phyloP scores from a whole-genome alignment of 2,888 invertebrate genomes.

The Apodemia duryi region DNA sequence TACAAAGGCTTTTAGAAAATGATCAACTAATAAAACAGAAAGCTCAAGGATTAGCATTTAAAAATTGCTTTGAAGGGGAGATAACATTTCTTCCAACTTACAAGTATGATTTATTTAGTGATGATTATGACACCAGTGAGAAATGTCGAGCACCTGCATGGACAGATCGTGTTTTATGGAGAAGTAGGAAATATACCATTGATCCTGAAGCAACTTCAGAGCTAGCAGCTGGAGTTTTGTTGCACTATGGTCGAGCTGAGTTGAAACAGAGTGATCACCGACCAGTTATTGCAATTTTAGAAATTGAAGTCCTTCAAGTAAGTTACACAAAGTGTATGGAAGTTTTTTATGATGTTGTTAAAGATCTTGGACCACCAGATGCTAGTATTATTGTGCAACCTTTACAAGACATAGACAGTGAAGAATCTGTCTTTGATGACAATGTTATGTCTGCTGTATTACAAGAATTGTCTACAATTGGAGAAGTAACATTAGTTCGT shows the following conservation, averaged over 20 bases:
- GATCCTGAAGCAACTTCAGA: constrained; percentile 83
- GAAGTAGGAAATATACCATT: constrained; percentile 85
- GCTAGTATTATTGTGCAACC: constrained; percentile 90
- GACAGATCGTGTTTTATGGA: constrained; percentile 99
- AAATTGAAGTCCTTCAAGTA: constrained; percentile 91
- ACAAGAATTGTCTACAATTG: constrained; percentile 89
- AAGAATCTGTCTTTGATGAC: constrained; percentile 87
- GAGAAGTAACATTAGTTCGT: constrained; percentile 93
- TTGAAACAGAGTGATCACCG: constrained; percentile 98
- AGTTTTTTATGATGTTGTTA: constrained; percentile 91
- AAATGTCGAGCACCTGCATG: constrained; percentile 98
- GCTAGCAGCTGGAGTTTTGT: constrained; percentile 87
- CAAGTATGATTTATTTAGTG: constrained; percentile 98
- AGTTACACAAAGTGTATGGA: constrained; percentile 86
- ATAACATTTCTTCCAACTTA: constrained; percentile 97
- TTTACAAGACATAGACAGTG: constrained; percentile 53
- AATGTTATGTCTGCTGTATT: constrained; percentile 88
- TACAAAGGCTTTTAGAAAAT: constrained; percentile 86
- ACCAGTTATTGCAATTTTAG: constrained; percentile 95
- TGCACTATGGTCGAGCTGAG: constrained; percentile 96
- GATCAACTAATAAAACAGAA: constrained; percentile 94
- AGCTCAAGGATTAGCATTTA: constrained; percentile 90
- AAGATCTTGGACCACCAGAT: constrained; percentile 95
- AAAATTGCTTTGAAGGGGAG: constrained; percentile 95
- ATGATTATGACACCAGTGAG: constrained; percentile 99